Evolutionary conservation across 2,888 invertebrate species (phyloP).

Genomic region (Cryptocephalus primarius): DNA sequence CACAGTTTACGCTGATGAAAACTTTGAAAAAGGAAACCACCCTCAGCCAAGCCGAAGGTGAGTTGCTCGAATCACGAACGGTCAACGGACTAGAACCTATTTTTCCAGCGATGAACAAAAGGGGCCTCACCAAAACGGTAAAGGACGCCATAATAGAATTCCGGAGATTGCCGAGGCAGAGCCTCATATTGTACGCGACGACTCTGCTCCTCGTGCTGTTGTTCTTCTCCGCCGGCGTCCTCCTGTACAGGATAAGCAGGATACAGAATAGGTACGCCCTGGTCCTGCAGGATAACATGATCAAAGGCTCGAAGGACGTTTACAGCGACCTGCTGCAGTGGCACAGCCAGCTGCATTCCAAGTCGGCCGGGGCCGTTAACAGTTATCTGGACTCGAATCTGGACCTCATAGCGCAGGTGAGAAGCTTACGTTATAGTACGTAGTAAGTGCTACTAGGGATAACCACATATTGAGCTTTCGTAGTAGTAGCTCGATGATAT

Average conservation of each 20-base stretch:
- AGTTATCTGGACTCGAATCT: slow-evolving; percentile 67
- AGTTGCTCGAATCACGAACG: slow-evolving; percentile 1
- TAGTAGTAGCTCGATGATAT: no score
- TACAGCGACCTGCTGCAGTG: slow-evolving; percentile 59
- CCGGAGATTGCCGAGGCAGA: slow-evolving; percentile 38
- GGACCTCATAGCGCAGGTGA: slow-evolving; percentile 70
- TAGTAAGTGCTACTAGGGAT: not conserved
- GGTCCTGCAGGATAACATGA: slow-evolving; percentile 11
- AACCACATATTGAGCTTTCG: no score
- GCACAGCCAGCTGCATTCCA: slow-evolving; percentile 59
- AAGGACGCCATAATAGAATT: slow-evolving; percentile 24
- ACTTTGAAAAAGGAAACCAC: slow-evolving; percentile 9
- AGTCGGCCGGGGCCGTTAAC: slow-evolving; percentile 61
- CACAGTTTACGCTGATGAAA: slow-evolving; percentile 13
- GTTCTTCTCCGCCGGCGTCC: slow-evolving; percentile 45
- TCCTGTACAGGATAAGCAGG: slow-evolving; percentile 46
- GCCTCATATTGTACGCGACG: slow-evolving; percentile 42
- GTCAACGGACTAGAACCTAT: no score
- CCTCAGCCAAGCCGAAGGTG: slow-evolving; percentile 15
- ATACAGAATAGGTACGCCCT: slow-evolving; percentile 29
- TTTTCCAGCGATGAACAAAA: no score
- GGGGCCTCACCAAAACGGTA: slow-evolving; percentile 1
- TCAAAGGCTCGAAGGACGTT: slow-evolving; percentile 38
- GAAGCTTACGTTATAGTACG: not conserved
- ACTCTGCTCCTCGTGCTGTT: slow-evolving; percentile 45